Conservation (phyloP, 2,113 vertebrate genomes). For the Rhynchomys soricoides region DNA sequence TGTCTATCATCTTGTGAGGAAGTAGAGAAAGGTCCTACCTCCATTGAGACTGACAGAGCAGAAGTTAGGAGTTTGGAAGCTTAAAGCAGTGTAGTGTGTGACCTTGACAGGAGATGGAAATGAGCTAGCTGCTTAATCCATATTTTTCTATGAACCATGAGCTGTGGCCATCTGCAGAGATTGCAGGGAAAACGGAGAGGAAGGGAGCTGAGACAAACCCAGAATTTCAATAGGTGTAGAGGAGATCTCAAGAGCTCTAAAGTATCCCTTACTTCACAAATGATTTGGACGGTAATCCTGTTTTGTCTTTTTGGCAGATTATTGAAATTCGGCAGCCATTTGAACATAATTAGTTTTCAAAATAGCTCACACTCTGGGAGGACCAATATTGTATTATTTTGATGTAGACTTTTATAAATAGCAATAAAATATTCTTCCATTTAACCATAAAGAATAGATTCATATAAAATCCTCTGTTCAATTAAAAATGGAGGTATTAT, state of each 20-base stretch:
- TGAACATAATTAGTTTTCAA: slow-evolving; percentile 80
- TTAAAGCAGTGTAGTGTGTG: neutral
- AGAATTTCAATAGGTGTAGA: slow-evolving; percentile 85
- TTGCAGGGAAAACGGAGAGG: neutral
- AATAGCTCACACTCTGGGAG: slow-evolving; percentile 70
- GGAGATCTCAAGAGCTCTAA: slow-evolving; percentile 91
- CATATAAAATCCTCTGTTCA: slow-evolving; percentile 33
- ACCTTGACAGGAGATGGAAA: neutral
- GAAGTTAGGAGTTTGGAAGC: neutral
- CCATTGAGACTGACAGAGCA: neutral
- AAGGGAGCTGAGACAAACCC: neutral
- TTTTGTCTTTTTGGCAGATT: slow-evolving; percentile 76
- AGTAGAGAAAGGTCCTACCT: neutral
- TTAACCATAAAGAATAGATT: slow-evolving; percentile 53
- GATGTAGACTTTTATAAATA: slow-evolving; percentile 76
- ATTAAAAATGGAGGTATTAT: slow-evolving; percentile 53
- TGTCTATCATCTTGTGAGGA: neutral
- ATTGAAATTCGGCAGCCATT: slow-evolving; percentile 67
- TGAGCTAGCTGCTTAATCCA: neutral
- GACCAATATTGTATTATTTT: slow-evolving; percentile 73
- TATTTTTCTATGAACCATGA: slow-evolving; percentile 33
- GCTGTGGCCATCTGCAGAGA: slow-evolving; percentile 1
- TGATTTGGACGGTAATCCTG: slow-evolving; percentile 71
- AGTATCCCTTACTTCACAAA: slow-evolving; percentile 91
- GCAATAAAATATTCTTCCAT: slow-evolving; percentile 68